Conservation (phyloP, 2,888 invertebrate species). For the Trachelus stipa region DNA sequence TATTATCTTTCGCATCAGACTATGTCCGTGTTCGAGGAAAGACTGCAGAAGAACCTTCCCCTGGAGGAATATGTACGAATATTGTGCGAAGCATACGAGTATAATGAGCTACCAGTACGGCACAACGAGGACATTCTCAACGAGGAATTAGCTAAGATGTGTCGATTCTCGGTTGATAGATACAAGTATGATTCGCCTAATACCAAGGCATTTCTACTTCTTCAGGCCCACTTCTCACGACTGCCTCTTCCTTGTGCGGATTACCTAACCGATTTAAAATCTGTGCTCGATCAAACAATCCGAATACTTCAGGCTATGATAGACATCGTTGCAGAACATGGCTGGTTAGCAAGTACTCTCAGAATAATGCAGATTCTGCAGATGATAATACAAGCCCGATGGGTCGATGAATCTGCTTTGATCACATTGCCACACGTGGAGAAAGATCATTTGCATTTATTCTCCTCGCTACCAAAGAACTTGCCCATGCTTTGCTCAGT, state of each 20-base stretch:
- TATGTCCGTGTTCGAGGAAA: slow-evolving; percentile 83
- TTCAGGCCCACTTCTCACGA: slow-evolving; percentile 95
- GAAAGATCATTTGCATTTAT: slow-evolving; percentile 72
- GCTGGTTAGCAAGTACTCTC: slow-evolving; percentile 88
- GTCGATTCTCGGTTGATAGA: slow-evolving; percentile 79
- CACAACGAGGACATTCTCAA: slow-evolving; percentile 97
- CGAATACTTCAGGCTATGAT: slow-evolving; percentile 97
- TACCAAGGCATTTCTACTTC: slow-evolving; percentile 91
- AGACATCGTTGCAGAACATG: slow-evolving; percentile 90
- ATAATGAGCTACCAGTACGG: slow-evolving; percentile 93
- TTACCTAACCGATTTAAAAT: slow-evolving; percentile 96
- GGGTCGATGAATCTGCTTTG: slow-evolving; percentile 82
- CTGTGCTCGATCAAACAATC: slow-evolving; percentile 95
- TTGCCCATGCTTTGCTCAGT: slow-evolving; percentile 73
- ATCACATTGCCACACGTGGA: slow-evolving; percentile 83
- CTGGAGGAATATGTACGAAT: slow-evolving; percentile 81
- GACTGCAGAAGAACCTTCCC: slow-evolving; percentile 74
- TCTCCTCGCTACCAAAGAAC: slow-evolving; percentile 59
- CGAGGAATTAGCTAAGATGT: slow-evolving; percentile 85
- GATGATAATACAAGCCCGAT: slow-evolving; percentile 90
- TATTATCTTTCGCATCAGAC: slow-evolving; percentile 96
- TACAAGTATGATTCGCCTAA: slow-evolving; percentile 89
- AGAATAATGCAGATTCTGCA: slow-evolving; percentile 85
- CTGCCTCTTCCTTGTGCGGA: slow-evolving; percentile 88
- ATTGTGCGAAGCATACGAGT: slow-evolving; percentile 88